Conservation (phyloP, 2,797 vertebrate species). For the Salarias fasciatus region DNA sequence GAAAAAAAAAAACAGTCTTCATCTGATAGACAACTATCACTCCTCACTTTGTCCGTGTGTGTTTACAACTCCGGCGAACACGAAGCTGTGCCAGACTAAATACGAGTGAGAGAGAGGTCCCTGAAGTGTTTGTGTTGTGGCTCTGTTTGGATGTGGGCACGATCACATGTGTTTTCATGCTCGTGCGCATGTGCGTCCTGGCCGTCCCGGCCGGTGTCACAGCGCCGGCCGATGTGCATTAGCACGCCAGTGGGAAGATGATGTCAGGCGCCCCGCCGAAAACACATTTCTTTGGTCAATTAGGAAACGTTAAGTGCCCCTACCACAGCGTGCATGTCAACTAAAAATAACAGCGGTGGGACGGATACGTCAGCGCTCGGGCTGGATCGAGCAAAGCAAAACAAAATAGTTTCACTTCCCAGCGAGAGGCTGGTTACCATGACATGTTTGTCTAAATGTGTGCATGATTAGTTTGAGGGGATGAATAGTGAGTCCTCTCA, state of each 20-base stretch:
- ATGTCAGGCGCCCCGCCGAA: not conserved
- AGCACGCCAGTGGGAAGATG: not conserved
- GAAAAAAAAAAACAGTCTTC: constrained; percentile 26
- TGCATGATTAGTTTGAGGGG: too few species aligned
- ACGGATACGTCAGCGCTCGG: constrained; percentile 2
- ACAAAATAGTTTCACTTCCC: not conserved
- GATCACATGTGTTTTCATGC: constrained; percentile 9
- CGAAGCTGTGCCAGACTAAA: constrained; percentile 51
- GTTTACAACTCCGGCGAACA: constrained; percentile 46
- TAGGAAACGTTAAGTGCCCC: not conserved
- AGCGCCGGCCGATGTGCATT: not conserved
- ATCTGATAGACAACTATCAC: constrained; percentile 58
- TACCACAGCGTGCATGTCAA: not conserved
- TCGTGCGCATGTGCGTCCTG: not conserved
- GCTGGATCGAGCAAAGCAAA: constrained; percentile 3
- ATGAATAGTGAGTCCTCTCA: too few species aligned
- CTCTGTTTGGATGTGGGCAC: constrained; percentile 14
- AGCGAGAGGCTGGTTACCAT: not conserved
- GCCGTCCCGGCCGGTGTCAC: constrained; percentile 1
- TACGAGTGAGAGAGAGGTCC: constrained; percentile 21
- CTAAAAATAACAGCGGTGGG: not conserved
- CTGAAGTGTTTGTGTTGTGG: constrained; percentile 18
- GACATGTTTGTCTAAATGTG: too few species aligned
- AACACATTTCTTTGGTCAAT: constrained; percentile 8
- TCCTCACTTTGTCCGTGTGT: constrained; percentile 34